Conservation (phyloP, 1,140 invertebrate species). For the Bombus waltoni region DNA sequence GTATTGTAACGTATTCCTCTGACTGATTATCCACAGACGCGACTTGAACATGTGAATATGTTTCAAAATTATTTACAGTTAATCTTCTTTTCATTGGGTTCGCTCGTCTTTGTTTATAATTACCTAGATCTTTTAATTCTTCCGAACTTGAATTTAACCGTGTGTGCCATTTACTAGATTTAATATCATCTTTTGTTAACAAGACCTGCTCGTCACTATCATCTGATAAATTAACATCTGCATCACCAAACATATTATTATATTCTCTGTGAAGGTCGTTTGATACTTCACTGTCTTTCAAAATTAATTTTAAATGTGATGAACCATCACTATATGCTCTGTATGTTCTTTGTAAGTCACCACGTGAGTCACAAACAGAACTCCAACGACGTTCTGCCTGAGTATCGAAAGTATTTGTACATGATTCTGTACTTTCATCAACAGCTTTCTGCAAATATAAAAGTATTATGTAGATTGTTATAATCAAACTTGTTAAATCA, state of each 20-base stretch:
- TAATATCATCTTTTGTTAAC: constrained; percentile 41
- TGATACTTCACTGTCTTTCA: constrained; percentile 61
- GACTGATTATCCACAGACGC: constrained; percentile 37
- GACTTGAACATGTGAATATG: constrained; percentile 37
- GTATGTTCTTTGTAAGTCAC: constrained; percentile 66
- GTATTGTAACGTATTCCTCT: constrained; percentile 86
- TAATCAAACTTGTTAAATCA: not conserved
- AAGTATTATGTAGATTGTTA: not conserved
- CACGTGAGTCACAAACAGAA: constrained; percentile 64
- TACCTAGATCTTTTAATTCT: constrained; percentile 33
- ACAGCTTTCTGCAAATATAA: constrained; percentile 68
- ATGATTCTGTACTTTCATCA: constrained; percentile 60
- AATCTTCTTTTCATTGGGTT: constrained; percentile 27
- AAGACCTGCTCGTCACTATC: constrained; percentile 64
- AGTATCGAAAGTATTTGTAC: constrained; percentile 58
- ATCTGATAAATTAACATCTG: constrained; percentile 79
- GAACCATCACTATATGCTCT: constrained; percentile 66
- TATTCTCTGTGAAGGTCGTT: constrained; percentile 62
- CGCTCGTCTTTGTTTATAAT: constrained; percentile 25
- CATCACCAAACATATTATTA: constrained; percentile 75
- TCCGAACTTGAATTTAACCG: constrained; percentile 44
- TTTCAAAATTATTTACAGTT: constrained; percentile 54
- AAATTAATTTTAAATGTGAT: constrained; percentile 51
- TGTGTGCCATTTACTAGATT: constrained; percentile 31
- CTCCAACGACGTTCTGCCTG: constrained; percentile 78